These are phyloP conservation scores for Threskiornis aethiopicus DNA, from an alignment of 2,797 vertebrate species.

Conservation along the genomic window DNA sequence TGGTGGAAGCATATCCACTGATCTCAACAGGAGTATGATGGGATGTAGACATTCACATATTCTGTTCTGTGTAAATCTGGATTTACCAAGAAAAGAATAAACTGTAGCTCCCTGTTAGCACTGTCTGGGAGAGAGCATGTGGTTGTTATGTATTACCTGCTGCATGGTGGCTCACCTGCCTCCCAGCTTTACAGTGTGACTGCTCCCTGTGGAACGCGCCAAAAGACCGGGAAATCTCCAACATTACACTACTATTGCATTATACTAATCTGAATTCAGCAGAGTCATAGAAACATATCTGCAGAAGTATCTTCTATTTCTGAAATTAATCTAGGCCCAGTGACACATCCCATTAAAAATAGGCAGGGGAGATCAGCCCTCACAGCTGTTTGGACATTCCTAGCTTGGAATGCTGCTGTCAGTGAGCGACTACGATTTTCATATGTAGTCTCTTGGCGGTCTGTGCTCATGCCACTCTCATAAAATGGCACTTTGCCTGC, in stretches of 20 bases:
- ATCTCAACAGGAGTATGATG: neutral
- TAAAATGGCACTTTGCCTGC: neutral
- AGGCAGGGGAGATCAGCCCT: neutral
- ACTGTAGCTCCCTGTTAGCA: neutral
- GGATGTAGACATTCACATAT: fast-evolving
- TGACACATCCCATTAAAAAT: constrained; percentile 57
- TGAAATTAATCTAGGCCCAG: neutral
- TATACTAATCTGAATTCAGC: neutral
- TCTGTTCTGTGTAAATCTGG: neutral
- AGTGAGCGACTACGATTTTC: constrained; percentile 15
- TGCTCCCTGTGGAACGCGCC: fast-evolving
- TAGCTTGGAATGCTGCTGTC: neutral
- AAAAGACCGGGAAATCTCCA: neutral
- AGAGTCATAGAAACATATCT: neutral
- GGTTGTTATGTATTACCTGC: neutral
- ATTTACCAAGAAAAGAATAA: neutral
- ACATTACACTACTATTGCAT: neutral
- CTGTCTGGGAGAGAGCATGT: neutral
- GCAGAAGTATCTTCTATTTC: neutral
- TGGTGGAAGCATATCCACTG: neutral
- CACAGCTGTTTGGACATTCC: constrained; percentile 34
- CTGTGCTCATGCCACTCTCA: neutral
- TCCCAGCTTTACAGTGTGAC: neutral
- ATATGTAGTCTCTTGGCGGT: neutral
- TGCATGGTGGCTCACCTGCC: neutral